Conservation (phyloP, 1,140 invertebrate species). For the Hyles euphorbiae region DNA sequence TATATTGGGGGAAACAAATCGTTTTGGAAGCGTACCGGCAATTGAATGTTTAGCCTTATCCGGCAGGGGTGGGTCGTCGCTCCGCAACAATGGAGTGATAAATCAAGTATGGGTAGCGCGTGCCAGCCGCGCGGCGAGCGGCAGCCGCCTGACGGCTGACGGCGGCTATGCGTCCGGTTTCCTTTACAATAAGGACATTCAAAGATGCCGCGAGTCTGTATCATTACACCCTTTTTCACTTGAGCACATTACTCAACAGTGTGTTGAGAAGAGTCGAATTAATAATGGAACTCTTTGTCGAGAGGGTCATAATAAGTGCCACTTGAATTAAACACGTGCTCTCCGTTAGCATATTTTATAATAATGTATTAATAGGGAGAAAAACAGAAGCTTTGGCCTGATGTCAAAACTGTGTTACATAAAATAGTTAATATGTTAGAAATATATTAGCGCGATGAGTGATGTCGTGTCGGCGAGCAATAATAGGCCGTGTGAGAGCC, state of each 20-base stretch:
- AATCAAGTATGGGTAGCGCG: conserved; percentile 70
- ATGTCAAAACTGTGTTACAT: conserved; percentile 53
- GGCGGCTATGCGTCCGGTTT: conserved; percentile 34
- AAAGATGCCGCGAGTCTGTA: conserved; percentile 48
- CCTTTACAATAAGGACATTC: conserved; percentile 33
- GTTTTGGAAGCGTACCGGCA: conserved; percentile 60
- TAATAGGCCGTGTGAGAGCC: conserved; percentile 51
- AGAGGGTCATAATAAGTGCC: no score
- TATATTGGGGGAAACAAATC: conserved; percentile 53
- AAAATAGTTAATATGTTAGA: conserved; percentile 57
- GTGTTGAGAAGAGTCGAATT: background rate
- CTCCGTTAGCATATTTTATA: no score
- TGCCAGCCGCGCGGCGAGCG: conserved; percentile 40
- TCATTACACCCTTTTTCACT: background rate
- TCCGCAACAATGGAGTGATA: conserved; percentile 69
- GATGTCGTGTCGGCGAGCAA: conserved; percentile 63
- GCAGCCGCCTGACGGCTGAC: conserved; percentile 30
- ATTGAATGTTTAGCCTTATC: conserved; percentile 64
- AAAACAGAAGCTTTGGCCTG: conserved; percentile 31
- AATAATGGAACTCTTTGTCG: no score
- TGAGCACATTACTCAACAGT: background rate
- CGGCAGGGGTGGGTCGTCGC: conserved; percentile 50
- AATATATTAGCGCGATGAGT: conserved; percentile 65
- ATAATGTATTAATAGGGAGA: no score
- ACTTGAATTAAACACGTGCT: no score